Evolutionary conservation across 2,888 invertebrate species (phyloP), one percentile per base, ranked within the genome.

Genomic region (Sesamia inferens): DNA sequence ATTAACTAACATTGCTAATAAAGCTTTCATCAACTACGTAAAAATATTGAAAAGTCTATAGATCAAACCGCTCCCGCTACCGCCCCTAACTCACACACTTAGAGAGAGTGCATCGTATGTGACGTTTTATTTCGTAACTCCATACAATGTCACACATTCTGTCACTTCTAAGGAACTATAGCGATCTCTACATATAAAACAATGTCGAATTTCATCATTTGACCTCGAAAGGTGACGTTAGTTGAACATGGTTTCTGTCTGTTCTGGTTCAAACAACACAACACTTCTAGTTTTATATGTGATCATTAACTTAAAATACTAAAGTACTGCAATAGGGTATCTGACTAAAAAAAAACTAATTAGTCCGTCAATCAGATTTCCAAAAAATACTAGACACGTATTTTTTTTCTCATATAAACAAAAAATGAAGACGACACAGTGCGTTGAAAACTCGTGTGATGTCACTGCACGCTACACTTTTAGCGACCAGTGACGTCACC

Each of bases 81-180:
- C 44, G 48, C 57, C 0, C n/a, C 0, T 61, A 31, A 47, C 47
- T 63, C 14, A 16, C 0, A 65, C 8, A 47, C 24, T 31, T 31
- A 66, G 79, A 82, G 79, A 67, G 68, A 75, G 76, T 72, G 63
- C 58, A 24, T 64, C 73, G 22, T 48, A 59, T 68, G 39, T 66
- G 71, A 65, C 55, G 51, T 42, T 47, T 58, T 74, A 82, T 81
- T 82, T 82, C 65, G 74, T 82, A 80, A 80, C 61, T 11, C 19
- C 16, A 42, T 39, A 72, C 69, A 76, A 76, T 80, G 70, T 73
- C 71, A 68, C 11, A n/a, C 64, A 16, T 77, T 61, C 65, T 79
- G 61, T 76, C 55, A 66, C 42, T 73, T 47, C 39, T 8, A 51
- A 67, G 31, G 44, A 64, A 64, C 31, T 39, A 70, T 68, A 66